Percentiles rank a stretch among this genome's conserved stretches.
Evolutionary conservation across 2,888 invertebrate species (phyloP).

Genomic region (Zele albiditarsus): DNA sequence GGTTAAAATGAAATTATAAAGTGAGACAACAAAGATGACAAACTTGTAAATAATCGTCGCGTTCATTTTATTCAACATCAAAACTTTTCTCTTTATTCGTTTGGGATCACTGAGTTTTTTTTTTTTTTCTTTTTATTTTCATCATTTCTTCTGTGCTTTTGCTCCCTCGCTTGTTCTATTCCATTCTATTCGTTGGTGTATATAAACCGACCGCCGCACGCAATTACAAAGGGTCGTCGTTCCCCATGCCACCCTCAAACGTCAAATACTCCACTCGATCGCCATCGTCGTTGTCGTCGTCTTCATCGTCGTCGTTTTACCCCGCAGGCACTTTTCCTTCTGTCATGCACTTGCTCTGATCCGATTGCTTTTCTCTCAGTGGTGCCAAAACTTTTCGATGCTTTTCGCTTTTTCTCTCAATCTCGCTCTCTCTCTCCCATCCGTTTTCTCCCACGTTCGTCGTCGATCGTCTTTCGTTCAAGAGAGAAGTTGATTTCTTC

Average conservation of each 20-base stretch:
- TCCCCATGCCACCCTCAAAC: slow-evolving; percentile 32
- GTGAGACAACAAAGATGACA: slow-evolving; percentile 39
- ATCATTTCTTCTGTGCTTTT: not conserved
- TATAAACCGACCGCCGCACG: slow-evolving; percentile 51
- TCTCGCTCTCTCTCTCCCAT: slow-evolving; percentile 1
- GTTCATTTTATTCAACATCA: slow-evolving; percentile 31
- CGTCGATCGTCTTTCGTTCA: slow-evolving; percentile 8
- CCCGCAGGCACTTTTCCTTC: slow-evolving; percentile 26
- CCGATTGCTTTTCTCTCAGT: slow-evolving; percentile 37
- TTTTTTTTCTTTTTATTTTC: slow-evolving; percentile 46
- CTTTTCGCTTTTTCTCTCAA: slow-evolving; percentile 24
- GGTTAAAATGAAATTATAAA: slow-evolving; percentile 20
- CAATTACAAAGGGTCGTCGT: slow-evolving; percentile 60
- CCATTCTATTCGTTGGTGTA: slow-evolving; percentile 29
- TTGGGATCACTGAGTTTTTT: slow-evolving; percentile 41
- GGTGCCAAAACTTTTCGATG: slow-evolving; percentile 39
- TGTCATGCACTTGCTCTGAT: slow-evolving; percentile 26
- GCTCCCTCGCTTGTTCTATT: slow-evolving; percentile 4
- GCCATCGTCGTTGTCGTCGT: slow-evolving; percentile 17
- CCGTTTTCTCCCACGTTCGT: no score
- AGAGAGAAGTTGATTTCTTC: slow-evolving; percentile 36
- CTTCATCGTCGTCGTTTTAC: slow-evolving; percentile 21
- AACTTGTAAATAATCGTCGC: slow-evolving; percentile 40
- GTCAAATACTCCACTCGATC: slow-evolving; percentile 31
- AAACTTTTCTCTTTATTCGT: slow-evolving; percentile 36